Conservation (phyloP, 2,888 invertebrate genomes). For the Icerya purchasi region DNA sequence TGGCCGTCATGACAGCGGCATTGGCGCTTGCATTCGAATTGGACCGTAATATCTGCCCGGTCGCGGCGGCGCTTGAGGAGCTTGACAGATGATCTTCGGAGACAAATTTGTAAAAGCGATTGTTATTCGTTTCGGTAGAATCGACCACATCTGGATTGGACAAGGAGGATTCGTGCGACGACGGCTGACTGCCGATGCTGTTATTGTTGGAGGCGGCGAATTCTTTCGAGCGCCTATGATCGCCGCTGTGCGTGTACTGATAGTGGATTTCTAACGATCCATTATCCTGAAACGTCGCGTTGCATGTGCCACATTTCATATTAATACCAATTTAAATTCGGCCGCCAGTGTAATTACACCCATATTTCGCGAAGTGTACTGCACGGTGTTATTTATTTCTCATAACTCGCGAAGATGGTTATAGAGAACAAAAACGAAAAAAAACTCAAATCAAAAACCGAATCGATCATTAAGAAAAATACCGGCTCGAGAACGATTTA, state of each 20-base stretch:
- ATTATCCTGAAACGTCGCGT: slow-evolving; percentile 8
- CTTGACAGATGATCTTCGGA: background rate
- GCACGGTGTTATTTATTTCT: no score
- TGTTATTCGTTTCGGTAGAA: slow-evolving; percentile 3
- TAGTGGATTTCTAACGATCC: slow-evolving; percentile 8
- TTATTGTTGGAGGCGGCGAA: background rate
- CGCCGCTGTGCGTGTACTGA: slow-evolving; percentile 8
- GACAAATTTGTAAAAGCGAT: slow-evolving; percentile 6
- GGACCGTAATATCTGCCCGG: background rate
- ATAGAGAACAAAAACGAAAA: no score
- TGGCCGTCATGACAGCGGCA: slow-evolving; percentile 8
- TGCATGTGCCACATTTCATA: slow-evolving; percentile 7
- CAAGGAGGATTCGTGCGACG: background rate
- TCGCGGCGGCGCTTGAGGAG: background rate
- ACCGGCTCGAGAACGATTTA: no score
- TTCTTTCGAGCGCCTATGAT: background rate
- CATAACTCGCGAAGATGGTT: no score
- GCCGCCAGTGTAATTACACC: no score
- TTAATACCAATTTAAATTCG: no score
- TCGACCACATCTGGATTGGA: no score
- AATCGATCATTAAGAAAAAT: no score
- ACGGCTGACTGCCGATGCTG: background rate
- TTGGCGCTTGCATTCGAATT: background rate
- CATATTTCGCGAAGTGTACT: no score
- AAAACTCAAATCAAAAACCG: no score